Base-by-base conservation (phyloP, 1,140 invertebrate species). In the Pseudomyrmex dendroicus region DNA sequence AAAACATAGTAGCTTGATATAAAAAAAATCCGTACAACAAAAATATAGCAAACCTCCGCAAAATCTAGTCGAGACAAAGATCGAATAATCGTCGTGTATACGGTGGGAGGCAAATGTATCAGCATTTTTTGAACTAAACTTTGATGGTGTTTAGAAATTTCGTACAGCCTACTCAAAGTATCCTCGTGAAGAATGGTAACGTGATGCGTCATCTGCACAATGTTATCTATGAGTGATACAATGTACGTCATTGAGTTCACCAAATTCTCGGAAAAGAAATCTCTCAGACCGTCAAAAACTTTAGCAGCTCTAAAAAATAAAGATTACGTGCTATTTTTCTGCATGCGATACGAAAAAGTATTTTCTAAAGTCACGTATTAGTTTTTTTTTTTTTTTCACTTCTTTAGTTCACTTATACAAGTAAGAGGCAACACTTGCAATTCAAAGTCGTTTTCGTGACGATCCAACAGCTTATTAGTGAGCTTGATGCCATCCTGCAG, bases 131-230 rank as follows among this genome's bases (percentile, higher is more conserved):
- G 73, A 4, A 93, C 91, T 9, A 91, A 84, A 7, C 84, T 68
- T 0, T 88, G 64, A 73, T 94, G 91, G 22, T 86, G 90, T 7
- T 67, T 63, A 3, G 89, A 84, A 17, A 93, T 78, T 56, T 90
- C 84, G 25, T 91, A 88, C 20, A 94, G 80, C 72, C 86, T 91
- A 8, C 76, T 56, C 0, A 80, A 2, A 13, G 86, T 88, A 22
- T 93, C 89, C 44, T 87, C 83, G 72, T 94, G 89, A 84, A 93
- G 85, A 15, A 93, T 83, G 1, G 89, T 90, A 5, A 91, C 83
- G 64, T 94, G 92, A 63, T 93, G 90, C 59, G 88, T 77, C 77
- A 91, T 90, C 83, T 56, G 82, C 2, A 91, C 88, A 17, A 93
- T 73, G 46, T 90, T 91, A 59, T 92, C 87, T 22, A 76, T 90